These are phyloP conservation scores for Nebria brevicollis DNA, from an alignment of 2,888 invertebrate genomes.

Conservation along the genomic window DNA sequence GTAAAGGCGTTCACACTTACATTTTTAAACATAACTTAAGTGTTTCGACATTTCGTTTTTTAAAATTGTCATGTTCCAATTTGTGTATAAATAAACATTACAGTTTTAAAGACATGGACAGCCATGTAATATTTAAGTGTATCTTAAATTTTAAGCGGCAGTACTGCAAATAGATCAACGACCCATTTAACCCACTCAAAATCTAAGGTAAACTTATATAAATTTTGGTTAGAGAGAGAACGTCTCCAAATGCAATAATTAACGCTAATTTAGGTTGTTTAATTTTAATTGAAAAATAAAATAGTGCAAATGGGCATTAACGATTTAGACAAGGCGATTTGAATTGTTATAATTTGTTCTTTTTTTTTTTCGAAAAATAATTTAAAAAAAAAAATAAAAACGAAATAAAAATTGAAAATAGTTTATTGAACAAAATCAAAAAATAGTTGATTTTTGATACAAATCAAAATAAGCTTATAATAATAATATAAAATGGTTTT, in stretches of 20 bases:
- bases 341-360: neutral
- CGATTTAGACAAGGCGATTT: neutral
- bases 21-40: too few species aligned
- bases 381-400: neutral
- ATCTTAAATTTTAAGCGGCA: neutral
- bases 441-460: neutral
- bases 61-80: too few species aligned
- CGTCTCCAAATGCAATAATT: neutral
- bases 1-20: too few species aligned
- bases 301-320: neutral
- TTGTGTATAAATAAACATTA: too few species aligned
- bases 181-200: neutral
- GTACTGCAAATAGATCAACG: neutral
- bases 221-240: neutral
- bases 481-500: conserved; percentile 59
- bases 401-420: neutral
- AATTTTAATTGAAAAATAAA: neutral
- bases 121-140: neutral
- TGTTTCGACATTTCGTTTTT: too few species aligned
- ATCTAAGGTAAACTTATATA: neutral
- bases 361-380: neutral
- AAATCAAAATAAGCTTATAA: conserved; percentile 49
- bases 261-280: neutral
- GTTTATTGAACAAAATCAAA: neutral
- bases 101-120: too few species aligned